Base-by-base conservation (phyloP, 2,797 vertebrate genomes). In the Gastrophryne carolinensis region DNA sequence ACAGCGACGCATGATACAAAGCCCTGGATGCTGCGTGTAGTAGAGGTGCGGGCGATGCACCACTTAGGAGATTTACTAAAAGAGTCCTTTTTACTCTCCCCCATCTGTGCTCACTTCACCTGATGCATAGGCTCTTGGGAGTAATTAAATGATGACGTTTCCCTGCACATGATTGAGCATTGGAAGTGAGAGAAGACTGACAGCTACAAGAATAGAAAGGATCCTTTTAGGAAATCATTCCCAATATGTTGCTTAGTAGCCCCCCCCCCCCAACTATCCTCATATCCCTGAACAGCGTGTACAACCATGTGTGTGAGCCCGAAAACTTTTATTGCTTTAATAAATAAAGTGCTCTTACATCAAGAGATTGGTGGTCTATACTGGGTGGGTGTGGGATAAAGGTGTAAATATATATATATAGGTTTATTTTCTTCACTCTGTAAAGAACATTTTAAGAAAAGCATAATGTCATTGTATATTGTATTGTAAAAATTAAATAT, bases 321-420 rank as follows among this genome's bases (percentile, higher is more conserved):
- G 1, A 8, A 8, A 19, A 47, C 44, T 17, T n/a, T 17, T 47
- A 47, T 41, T 56, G 71, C 71, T 73, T 73, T 65, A 73, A 44
- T 57, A 9, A 44, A 56, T 73, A 37, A 73, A 73, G 71, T 73
- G 71, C 61, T 54, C 71, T 73, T 73, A 69, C 66, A 30, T 57
- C 13, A 13, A 41, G 11, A 27, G 66, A 39, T 69, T 50, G 26
- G 32, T 27, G 24, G 19, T 56, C 44, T 47, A 19, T 47, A 21
- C 44, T 8, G n/a, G 21, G 44, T 29, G n/a, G n/a, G 27, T 26
- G 49, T 11, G 11, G 24, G 54, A 50, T 68, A 29, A 27, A 21
- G 19, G 6, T 54, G 30, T 64, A 24, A 19, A 9, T 47, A 19
- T 26, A 32, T 30, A 65, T 34, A 7, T 11, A 12, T 65, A 19